phyloP scores from a whole-genome alignment of 2,797 vertebrate species.

The Manis crassicaudata region DNA sequence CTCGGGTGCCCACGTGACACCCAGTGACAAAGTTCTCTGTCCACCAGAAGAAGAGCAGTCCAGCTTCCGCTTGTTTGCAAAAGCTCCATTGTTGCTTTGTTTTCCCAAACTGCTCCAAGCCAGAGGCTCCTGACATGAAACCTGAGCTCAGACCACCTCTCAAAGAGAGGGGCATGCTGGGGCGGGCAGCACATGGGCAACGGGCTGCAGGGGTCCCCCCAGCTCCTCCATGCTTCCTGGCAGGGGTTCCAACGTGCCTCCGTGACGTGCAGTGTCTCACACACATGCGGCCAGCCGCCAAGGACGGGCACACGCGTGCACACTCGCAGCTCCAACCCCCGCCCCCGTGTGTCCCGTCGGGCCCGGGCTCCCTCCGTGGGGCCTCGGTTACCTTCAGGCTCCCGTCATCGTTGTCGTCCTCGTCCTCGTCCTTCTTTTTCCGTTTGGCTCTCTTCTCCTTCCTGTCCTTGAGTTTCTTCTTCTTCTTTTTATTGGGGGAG shows the following conservation, averaged over 20 bases:
- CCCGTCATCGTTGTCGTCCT: slow-evolving; percentile 89
- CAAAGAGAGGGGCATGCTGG: fast-evolving
- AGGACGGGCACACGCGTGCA: fast-evolving
- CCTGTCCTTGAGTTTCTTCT: slow-evolving; percentile 97
- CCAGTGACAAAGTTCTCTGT: not conserved
- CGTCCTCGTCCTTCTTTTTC: slow-evolving; percentile 95
- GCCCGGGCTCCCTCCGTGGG: fast-evolving
- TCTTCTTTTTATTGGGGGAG: slow-evolving; percentile 95
- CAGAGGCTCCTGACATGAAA: not conserved
- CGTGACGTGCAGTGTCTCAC: not conserved
- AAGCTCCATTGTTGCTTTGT: not conserved
- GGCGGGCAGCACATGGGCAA: fast-evolving
- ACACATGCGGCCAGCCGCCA: fast-evolving
- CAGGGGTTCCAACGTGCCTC: not conserved
- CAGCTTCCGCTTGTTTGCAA: not conserved
- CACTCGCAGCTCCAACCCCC: too few relatives aligned
- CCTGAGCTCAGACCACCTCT: not conserved
- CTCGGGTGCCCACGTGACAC: fast-evolving
- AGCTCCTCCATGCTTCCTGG: not conserved
- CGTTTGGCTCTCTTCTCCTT: slow-evolving; percentile 95
- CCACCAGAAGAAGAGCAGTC: not conserved
- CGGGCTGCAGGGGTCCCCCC: fast-evolving
- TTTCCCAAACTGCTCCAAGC: not conserved
- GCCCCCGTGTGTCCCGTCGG: fast-evolving
- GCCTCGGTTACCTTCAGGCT: slow-evolving; percentile 83